Conservation (phyloP, 2,113 vertebrate genomes). For the Actenoides lindsayi region DNA sequence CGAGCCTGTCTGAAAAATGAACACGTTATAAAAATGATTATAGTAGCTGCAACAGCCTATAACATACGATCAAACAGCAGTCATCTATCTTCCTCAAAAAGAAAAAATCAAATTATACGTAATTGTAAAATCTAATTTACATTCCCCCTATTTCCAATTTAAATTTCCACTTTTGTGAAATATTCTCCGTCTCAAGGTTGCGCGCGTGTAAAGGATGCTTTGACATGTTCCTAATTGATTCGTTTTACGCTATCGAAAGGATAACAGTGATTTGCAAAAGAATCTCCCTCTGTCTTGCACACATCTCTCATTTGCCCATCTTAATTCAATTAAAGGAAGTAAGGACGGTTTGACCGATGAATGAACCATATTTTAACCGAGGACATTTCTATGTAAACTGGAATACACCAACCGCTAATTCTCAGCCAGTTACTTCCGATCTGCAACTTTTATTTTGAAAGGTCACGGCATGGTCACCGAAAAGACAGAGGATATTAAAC, state of each 20-base stretch:
- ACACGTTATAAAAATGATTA: slow-evolving; percentile 18
- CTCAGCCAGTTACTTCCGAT: slow-evolving; percentile 83
- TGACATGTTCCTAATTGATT: slow-evolving; percentile 82
- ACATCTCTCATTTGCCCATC: slow-evolving; percentile 95
- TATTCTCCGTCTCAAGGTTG: slow-evolving; percentile 44
- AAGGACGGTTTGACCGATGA: slow-evolving; percentile 90
- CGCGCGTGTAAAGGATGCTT: slow-evolving; percentile 65
- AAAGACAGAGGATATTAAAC: slow-evolving; percentile 62
- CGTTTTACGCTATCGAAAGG: slow-evolving; percentile 77
- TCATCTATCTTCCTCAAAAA: slow-evolving; percentile 53
- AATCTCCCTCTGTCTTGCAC: slow-evolving; percentile 78
- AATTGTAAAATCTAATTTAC: slow-evolving; percentile 66
- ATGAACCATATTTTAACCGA: slow-evolving; percentile 94
- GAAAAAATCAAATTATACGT: slow-evolving; percentile 47
- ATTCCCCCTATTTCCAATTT: slow-evolving; percentile 52
- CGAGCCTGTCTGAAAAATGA: neutral
- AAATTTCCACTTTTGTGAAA: slow-evolving; percentile 69
- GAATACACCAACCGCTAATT: slow-evolving; percentile 84
- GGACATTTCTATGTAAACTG: slow-evolving; percentile 87
- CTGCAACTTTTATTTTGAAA: slow-evolving; percentile 78
- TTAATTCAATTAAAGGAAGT: slow-evolving; percentile 99
- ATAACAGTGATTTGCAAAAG: slow-evolving; percentile 75
- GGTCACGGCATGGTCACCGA: slow-evolving; percentile 80
- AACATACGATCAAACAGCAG: slow-evolving; percentile 52
- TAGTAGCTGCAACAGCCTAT: slow-evolving; percentile 31